These are phyloP conservation scores for Thunnus albacares DNA, from an alignment of 2,797 vertebrate genomes.

Conservation along the genomic window DNA sequence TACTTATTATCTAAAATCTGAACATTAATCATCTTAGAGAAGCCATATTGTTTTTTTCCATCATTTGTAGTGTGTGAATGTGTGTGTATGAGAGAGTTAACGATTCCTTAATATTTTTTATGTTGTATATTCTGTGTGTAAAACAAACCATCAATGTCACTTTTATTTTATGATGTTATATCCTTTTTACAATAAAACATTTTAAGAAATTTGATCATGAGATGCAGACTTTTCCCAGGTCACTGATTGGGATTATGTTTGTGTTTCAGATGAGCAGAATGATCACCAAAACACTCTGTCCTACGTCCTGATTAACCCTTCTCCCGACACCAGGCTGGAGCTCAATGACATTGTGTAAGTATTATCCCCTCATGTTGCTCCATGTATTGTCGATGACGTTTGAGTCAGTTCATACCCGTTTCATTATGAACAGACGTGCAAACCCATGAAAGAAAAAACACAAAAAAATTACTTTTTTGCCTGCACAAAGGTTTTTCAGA, in stretches of 20 bases:
- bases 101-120: too few species aligned
- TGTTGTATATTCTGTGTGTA: neutral
- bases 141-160: neutral
- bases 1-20: neutral
- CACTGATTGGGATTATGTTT: slow-evolving; percentile 28
- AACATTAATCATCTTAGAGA: neutral
- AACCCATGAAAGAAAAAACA: too few species aligned
- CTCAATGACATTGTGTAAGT: slow-evolving; percentile 94
- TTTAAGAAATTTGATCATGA: neutral
- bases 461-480: too few species aligned
- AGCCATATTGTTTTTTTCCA: neutral
- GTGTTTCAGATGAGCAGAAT: slow-evolving; percentile 92
- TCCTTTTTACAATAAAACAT: neutral
- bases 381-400: too few species aligned
- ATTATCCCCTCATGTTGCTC: neutral
- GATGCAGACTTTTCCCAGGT: neutral
- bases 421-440: too few species aligned
- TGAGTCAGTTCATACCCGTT: too few species aligned
- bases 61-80: neutral
- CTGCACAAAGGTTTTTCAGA: neutral
- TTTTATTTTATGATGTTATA: neutral
- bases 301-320: slow-evolving; percentile 95
- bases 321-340: slow-evolving; percentile 93
- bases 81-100: too few species aligned
- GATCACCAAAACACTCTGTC: slow-evolving; percentile 97